Percentiles rank a stretch among this genome's conserved stretches.
Evolutionary conservation across 1,140 invertebrate species (phyloP).

Genomic region (Melipona quadrifasciata): DNA sequence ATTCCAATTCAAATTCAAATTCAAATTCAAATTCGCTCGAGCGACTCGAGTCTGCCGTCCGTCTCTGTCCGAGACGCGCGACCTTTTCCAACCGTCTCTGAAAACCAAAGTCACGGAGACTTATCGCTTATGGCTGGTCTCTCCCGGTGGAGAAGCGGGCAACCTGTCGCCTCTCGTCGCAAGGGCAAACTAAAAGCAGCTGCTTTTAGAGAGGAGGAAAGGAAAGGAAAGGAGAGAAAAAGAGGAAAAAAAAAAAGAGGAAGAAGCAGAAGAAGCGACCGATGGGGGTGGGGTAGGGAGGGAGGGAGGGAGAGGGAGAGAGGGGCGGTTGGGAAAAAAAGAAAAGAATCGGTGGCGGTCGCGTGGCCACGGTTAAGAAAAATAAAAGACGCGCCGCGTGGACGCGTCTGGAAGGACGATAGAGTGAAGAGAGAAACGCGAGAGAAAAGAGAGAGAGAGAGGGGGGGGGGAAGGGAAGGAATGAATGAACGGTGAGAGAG

Average conservation of each 20-base stretch:
- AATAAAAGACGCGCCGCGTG: slow-evolving; percentile 56
- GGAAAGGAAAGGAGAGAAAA: no score
- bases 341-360: slow-evolving; percentile 51
- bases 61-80: background rate
- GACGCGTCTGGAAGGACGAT: slow-evolving; percentile 33
- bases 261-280: slow-evolving; percentile 11
- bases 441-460: slow-evolving; percentile 50
- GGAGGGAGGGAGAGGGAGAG: background rate
- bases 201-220: background rate
- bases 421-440: background rate
- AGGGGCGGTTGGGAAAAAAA: slow-evolving; percentile 44
- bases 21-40: background rate
- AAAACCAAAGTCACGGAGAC: background rate
- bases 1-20: background rate
- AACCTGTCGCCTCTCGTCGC: background rate
- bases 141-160: background rate
- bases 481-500: slow-evolving; percentile 50
- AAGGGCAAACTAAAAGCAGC: slow-evolving; percentile 22
- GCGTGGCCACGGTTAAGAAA: slow-evolving; percentile 58
- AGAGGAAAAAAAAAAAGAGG: slow-evolving; percentile 32
- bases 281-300: background rate
- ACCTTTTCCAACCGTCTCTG: no score
- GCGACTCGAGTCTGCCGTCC: no score
- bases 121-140: no score
- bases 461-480: slow-evolving; percentile 53